Evolutionary conservation across 2,888 invertebrate species (phyloP).

Genomic region (Rugalucina vietnamica): DNA sequence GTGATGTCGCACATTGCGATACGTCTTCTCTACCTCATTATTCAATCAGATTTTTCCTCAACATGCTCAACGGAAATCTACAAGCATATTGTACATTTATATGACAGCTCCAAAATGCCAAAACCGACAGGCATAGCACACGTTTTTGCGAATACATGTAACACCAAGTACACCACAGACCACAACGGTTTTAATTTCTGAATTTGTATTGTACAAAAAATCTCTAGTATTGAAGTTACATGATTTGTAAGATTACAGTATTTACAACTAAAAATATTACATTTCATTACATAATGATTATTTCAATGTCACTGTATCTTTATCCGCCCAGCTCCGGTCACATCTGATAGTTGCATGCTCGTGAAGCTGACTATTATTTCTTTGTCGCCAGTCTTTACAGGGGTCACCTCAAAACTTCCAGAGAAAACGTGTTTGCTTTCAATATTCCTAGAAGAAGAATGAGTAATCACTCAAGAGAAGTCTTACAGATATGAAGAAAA

Average conservation of each 20-base stretch:
- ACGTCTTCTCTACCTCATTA: no score
- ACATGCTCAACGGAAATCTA: no score
- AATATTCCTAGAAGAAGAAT: constrained; percentile 84
- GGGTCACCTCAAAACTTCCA: constrained; percentile 90
- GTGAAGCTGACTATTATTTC: constrained; percentile 94
- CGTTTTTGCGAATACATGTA: background rate
- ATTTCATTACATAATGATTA: background rate
- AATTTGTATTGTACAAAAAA: background rate
- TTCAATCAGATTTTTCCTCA: no score
- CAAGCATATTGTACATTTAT: no score
- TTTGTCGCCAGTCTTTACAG: constrained; percentile 90
- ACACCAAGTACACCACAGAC: background rate
- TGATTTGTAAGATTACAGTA: background rate
- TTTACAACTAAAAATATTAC: background rate
- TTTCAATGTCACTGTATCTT: background rate
- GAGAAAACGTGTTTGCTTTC: constrained; percentile 88
- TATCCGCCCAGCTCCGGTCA: constrained; percentile 82
- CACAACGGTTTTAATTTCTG: no score
- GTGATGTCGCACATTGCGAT: no score
- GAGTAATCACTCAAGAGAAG: no score
- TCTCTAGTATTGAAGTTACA: background rate
- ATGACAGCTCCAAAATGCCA: no score
- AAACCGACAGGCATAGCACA: background rate
- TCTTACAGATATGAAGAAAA: no score
- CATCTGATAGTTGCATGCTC: constrained; percentile 93